These are phyloP conservation scores for Iphiclides podalirius DNA, from an alignment of 2,888 invertebrate species.

Conservation along the genomic window DNA sequence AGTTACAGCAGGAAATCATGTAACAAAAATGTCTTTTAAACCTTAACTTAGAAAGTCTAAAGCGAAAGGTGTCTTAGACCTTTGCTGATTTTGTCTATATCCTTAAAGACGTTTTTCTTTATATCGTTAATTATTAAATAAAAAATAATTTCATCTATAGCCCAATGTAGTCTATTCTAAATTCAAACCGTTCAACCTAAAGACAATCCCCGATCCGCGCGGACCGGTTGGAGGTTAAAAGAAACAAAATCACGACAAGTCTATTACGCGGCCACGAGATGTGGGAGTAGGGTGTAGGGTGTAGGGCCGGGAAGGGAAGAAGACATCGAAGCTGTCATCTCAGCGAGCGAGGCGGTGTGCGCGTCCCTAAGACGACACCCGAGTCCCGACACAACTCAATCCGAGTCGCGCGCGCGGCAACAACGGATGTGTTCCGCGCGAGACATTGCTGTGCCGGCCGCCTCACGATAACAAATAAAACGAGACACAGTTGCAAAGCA, in stretches of 20 bases:
- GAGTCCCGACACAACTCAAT: conserved; percentile 44
- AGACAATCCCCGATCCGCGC: conserved; percentile 42
- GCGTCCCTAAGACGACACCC: conserved; percentile 25
- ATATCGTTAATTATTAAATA: too few species aligned
- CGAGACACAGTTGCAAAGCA: conserved; percentile 22
- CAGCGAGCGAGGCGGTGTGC: conserved; percentile 42
- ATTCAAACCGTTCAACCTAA: conserved; percentile 39
- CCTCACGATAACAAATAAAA: conserved; percentile 36
- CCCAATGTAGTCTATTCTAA: conserved; percentile 37
- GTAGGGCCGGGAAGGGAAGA: conserved; percentile 47
- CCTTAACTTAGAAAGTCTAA: too few species aligned
- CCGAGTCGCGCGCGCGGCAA: conserved; percentile 56
- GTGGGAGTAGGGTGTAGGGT: conserved; percentile 42
- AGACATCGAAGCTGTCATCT: conserved; percentile 65
- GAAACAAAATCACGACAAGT: conserved; percentile 65
- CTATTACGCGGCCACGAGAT: conserved; percentile 47
- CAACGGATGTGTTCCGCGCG: conserved; percentile 35
- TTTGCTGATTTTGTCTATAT: too few species aligned
- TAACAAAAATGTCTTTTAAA: too few species aligned
- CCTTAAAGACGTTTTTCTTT: too few species aligned
- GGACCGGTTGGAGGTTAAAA: conserved; percentile 55
- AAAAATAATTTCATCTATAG: background rate
- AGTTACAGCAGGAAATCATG: too few species aligned
- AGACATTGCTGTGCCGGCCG: conserved; percentile 15
- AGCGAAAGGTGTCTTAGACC: too few species aligned